Base-by-base conservation (phyloP, 2,113 vertebrate species). In the Syrmaticus mikado region DNA sequence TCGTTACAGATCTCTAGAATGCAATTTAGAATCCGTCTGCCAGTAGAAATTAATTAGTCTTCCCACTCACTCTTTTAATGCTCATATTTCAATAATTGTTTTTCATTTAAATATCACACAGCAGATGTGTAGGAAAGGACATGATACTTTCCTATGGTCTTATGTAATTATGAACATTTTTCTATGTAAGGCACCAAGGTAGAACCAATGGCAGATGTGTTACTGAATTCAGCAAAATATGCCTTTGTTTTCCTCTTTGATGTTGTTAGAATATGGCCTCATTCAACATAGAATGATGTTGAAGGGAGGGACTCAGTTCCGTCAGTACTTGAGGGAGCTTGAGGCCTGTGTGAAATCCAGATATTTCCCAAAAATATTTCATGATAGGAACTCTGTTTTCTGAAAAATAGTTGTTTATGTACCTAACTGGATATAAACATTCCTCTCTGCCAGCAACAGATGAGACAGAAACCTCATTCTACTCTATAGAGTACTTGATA, bases 101-200 rank as follows among this genome's bases (percentile, higher is more conserved):
- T 78, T 68, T 80, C 62, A 81, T 83, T 93, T 92, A 83, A 90
- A 40, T 60, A 75, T 43, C 32, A 93, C 36, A 45, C 19, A 82
- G 20, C 0, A 74, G 11, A 16, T 84, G 70, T 48, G 52, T 2
- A 24, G 17, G 80, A 27, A 5, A 84, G 43, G 91, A 64, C 9
- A 38, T 34, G 38, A 3, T 12, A 82, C 18, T 74, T 79, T 67
- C 30, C 14, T 40, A 8, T 20, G 53, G 7, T 22, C 30, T 82
- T 77, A 38, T 24, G 20, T 0, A 2, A 43, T 11, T 20, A 40
- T 30, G 11, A 73, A 60, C 79, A 50, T 2, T 53, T 82, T n/a
- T 4, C 1, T 32, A 6, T 27, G 19, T 14, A 91, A 74, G 36
- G 30, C 62, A 61, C 0, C 0, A 72, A 73, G 43, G 28, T 30